These are phyloP conservation scores for Porites lutea DNA, from an alignment of 64 coral and sea anemone species.

Conservation along the genomic window DNA sequence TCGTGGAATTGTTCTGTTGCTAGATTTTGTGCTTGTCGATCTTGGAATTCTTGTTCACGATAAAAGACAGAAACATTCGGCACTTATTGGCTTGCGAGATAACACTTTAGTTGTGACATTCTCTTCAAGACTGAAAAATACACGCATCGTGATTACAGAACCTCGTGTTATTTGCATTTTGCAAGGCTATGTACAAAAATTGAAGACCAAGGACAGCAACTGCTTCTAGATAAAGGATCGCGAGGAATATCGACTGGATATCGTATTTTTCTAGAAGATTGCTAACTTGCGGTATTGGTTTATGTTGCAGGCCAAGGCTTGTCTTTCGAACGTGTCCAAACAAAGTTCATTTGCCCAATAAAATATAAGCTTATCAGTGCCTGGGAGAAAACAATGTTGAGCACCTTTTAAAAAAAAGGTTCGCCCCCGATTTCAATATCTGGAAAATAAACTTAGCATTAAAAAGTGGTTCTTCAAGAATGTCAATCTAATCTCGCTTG, in stretches of 20 bases:
- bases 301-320: constrained; percentile 9
- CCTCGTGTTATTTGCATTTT: constrained; percentile 39
- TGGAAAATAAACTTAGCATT: not conserved
- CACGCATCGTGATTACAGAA: not conserved
- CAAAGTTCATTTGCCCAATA: not conserved
- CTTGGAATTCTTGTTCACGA: constrained; percentile 1
- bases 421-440: not conserved
- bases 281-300: constrained; percentile 14
- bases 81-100: not conserved
- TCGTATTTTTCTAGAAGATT: constrained; percentile 16
- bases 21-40: not conserved
- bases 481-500: constrained; percentile 2
- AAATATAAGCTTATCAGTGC: not conserved
- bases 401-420: not conserved
- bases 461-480: not conserved
- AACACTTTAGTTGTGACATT: not conserved
- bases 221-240: not conserved
- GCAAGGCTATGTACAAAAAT: not conserved
- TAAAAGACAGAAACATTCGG: not conserved
- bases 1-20: not conserved
- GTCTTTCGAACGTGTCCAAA: constrained; percentile 25
- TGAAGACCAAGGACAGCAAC: not conserved
- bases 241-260: not conserved
- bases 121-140: not conserved
- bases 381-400: not conserved